phyloP scores from a whole-genome alignment of 1,140 invertebrate species.

The Doryteuthis pealeii region DNA sequence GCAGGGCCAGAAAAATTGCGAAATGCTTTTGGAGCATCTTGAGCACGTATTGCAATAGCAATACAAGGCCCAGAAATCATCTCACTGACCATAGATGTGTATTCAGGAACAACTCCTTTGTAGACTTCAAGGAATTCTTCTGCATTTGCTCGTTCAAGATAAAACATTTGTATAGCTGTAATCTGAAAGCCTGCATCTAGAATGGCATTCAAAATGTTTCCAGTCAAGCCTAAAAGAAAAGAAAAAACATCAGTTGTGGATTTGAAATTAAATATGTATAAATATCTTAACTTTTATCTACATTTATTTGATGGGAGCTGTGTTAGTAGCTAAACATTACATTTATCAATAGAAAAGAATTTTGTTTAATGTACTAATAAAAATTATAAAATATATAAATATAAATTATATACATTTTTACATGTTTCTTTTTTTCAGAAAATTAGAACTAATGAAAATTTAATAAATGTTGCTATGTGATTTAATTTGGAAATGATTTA shows the following conservation, averaged over 20 bases:
- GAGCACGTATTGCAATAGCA: slow-evolving; percentile 77
- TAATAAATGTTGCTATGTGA: no score
- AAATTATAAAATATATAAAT: no score
- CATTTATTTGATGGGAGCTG: no score
- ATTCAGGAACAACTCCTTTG: slow-evolving; percentile 64
- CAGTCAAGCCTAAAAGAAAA: slow-evolving; percentile 61
- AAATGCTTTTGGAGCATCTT: slow-evolving; percentile 72
- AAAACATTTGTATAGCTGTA: slow-evolving; percentile 71
- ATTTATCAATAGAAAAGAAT: no score
- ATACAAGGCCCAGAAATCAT: slow-evolving; percentile 80
- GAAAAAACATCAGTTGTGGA: no score
- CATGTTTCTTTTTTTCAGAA: no score
- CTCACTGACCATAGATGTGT: slow-evolving; percentile 73
- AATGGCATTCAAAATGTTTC: slow-evolving; percentile 75
- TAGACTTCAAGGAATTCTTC: slow-evolving; percentile 93
- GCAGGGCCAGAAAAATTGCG: slow-evolving; percentile 82
- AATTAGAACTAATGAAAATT: no score
- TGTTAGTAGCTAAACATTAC: no score
- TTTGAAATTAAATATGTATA: not conserved
- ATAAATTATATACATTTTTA: no score
- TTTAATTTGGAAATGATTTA: no score
- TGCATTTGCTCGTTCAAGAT: slow-evolving; percentile 76
- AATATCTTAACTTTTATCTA: not conserved
- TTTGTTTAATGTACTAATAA: no score
- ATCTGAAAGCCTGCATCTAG: slow-evolving; percentile 75